These are phyloP conservation scores for Hydroisotoma schaefferi DNA, from an alignment of 2,888 invertebrate genomes.

Conservation along the genomic window DNA sequence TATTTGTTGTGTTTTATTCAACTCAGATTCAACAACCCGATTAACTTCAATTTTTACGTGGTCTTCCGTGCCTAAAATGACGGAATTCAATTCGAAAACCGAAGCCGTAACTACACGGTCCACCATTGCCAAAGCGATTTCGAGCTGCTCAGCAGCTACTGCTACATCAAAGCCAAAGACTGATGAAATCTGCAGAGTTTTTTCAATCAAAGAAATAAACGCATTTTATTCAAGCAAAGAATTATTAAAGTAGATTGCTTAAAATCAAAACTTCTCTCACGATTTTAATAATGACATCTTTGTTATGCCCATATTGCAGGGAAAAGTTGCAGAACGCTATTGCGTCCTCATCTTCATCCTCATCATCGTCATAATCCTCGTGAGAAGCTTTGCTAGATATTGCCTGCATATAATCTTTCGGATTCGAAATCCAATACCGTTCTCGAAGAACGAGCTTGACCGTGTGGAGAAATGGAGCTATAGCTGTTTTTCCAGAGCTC, in stretches of 20 bases:
- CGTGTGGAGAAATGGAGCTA: too few species aligned
- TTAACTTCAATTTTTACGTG: too few species aligned
- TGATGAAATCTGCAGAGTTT: conserved; percentile 9
- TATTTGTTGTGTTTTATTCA: conserved; percentile 11
- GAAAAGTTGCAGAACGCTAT: conserved; percentile 9
- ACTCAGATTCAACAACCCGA: too few species aligned
- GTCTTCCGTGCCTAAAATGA: too few species aligned
- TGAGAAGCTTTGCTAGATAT: neutral
- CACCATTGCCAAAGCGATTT: conserved; percentile 5
- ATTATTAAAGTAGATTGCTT: neutral
- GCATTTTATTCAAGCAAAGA: neutral
- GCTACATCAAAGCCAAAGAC: conserved; percentile 12
- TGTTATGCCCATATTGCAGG: conserved; percentile 8
- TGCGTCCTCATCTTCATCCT: neutral
- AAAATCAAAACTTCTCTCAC: conserved; percentile 9
- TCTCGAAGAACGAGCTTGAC: neutral
- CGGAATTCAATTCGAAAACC: too few species aligned
- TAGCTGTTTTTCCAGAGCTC: too few species aligned
- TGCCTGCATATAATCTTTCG: neutral
- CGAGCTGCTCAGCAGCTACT: conserved; percentile 8
- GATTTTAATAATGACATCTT: conserved; percentile 16
- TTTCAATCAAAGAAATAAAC: neutral
- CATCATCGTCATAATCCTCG: too few species aligned
- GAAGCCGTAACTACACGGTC: neutral
- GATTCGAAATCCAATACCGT: neutral